Base-by-base conservation (phyloP, 2,113 vertebrate genomes). In the Melospiza melodia region DNA sequence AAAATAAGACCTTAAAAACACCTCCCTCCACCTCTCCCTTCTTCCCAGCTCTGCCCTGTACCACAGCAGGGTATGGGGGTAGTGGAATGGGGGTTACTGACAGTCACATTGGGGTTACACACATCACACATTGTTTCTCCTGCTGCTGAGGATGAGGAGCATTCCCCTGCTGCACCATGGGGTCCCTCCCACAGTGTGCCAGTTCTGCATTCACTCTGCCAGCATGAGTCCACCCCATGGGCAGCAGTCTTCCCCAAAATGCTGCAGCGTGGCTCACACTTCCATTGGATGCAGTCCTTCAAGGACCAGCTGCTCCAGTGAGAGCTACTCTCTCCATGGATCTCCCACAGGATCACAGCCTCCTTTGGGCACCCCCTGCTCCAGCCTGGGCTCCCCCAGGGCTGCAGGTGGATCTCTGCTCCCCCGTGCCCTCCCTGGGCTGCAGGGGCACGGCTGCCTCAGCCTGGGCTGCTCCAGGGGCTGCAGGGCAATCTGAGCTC, bases 1-100 rank as follows among this genome's bases (percentile, higher is more conserved):
- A 73, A 54, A 63, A 18, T 27, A 84, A 66, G 24, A 49, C 24
- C 24, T 66, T 66, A n/a, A n/a, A 65, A 66, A n/a, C 27, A 33
- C 11, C 7, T 37, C 37, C 7, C 12, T 3, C 11, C 2, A 2
- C 7, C 22, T 22, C n/a, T 41, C 23, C 19, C 49, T n/a, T n/a
- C 15, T 39, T 74, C 24, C 30, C 10, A 49, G 24, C 43, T 66
- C 30, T 58, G 3, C 12, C 15, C 48, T 24, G 15, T 75, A 12
- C 30, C 30, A 51, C 23, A 57, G n/a, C 30, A n/a, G 59, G 19
- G 19, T 33, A 4, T 28, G 19, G n/a, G 28, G 25, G 10, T 15
- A 44, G 37, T 22, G 27, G 4, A 55, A 12, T 46, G 39, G 48
- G 13, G 19, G 10, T 41, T 24, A 23, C 3, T 16, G 35, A 25